A percentile compares a stretch with the other conserved stretches of the same genome.
Evolutionary conservation across 53 echinoderm and acorn worm species (phyloP).

Genomic region (Actinopyga echinites): DNA sequence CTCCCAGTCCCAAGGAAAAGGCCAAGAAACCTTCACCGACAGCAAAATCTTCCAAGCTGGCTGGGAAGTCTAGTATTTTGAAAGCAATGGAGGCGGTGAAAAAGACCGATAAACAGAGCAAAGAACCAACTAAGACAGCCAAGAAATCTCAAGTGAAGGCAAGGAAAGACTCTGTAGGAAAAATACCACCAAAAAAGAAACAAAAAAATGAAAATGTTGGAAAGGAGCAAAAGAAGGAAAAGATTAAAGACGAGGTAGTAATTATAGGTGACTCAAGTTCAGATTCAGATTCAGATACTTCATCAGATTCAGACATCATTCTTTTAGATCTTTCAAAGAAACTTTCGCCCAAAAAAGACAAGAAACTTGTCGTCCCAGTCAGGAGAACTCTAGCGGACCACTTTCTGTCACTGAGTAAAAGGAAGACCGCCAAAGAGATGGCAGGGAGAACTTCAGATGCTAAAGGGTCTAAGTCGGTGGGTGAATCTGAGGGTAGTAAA

Average conservation of each 20-base stretch:
- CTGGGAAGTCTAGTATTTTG: not conserved
- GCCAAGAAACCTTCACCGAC: not conserved
- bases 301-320: slow-evolving; percentile 47
- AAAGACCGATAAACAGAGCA: not conserved
- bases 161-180: not conserved
- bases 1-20: not conserved
- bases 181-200: slow-evolving; percentile 21
- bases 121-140: not conserved
- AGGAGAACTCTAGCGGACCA: slow-evolving; percentile 67
- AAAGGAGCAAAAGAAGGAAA: not conserved
- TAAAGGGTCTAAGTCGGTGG: too few species aligned
- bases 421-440: not conserved
- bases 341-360: not conserved
- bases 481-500: slow-evolving; percentile 10
- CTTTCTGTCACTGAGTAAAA: slow-evolving; percentile 32
- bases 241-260: slow-evolving; percentile 12
- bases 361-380: slow-evolving; percentile 17
- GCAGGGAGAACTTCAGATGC: too few species aligned
- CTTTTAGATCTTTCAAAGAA: slow-evolving; percentile 39
- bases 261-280: slow-evolving; percentile 11
- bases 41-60: not conserved
- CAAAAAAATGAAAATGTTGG: not conserved
- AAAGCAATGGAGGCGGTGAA: slow-evolving; percentile 1
- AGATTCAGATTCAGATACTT: not conserved
- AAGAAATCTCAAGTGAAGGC: not conserved